Conservation (phyloP, 2,888 invertebrate species). For the Metacarcinus magister region DNA sequence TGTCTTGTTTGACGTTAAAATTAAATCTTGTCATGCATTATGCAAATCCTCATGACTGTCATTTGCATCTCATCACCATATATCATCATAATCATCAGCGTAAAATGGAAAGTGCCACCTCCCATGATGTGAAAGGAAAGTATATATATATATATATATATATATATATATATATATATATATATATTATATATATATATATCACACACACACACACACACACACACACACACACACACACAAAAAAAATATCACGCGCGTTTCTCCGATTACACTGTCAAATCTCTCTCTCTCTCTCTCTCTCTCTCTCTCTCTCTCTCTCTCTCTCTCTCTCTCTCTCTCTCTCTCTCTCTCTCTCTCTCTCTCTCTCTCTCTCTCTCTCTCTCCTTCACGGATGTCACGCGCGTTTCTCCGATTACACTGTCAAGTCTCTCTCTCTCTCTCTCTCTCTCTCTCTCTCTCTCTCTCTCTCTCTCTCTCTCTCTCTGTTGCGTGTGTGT, state of each 20-base stretch:
- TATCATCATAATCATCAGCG: neutral
- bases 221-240: neutral
- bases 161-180: too few species aligned
- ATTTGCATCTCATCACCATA: neutral
- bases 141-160: too few species aligned
- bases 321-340: constrained; percentile 43
- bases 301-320: constrained; percentile 60
- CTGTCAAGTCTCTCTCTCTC: constrained; percentile 35
- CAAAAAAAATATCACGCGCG: neutral
- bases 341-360: neutral
- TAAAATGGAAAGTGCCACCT: neutral
- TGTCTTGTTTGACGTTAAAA: neutral
- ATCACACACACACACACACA: neutral
- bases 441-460: neutral
- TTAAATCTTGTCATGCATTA: neutral
- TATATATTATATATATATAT: too few species aligned
- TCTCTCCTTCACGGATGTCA: neutral
- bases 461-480: constrained; percentile 34
- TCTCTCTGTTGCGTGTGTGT: too few species aligned
- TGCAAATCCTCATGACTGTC: neutral
- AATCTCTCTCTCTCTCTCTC: neutral
- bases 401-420: too few species aligned
- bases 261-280: too few species aligned
- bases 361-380: constrained; percentile 12
- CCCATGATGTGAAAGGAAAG: neutral